Percentiles rank a stretch among this genome's conserved stretches.
These are phyloP conservation scores for Neomorphus geoffroyi DNA, from an alignment of 2,797 vertebrate species.

Conservation along the genomic window DNA sequence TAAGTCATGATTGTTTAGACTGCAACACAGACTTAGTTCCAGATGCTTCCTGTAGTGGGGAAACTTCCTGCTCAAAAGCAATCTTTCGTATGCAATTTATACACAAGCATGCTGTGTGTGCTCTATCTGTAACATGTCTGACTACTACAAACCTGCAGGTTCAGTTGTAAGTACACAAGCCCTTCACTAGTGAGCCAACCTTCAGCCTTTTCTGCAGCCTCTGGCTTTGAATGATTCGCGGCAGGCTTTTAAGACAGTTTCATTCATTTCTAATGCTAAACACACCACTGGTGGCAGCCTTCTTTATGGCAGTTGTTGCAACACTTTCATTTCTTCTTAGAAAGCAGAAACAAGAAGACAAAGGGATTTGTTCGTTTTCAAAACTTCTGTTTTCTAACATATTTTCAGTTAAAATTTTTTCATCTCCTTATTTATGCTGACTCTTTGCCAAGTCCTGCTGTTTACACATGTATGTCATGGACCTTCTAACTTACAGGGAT, in stretches of 20 bases:
- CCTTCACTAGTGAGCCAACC: not conserved
- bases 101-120: not conserved
- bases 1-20: not conserved
- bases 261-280: not conserved
- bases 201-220: not conserved
- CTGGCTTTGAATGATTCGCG: not conserved
- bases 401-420: not conserved
- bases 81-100: not conserved
- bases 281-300: not conserved
- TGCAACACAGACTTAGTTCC: not conserved
- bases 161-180: not conserved
- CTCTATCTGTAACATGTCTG: rapidly evolving
- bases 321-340: constrained; percentile 14
- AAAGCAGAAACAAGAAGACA: not conserved
- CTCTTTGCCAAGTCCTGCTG: not conserved
- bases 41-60: not conserved
- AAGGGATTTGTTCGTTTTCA: not conserved
- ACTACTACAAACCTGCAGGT: not conserved
- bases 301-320: not conserved
- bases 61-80: not conserved
- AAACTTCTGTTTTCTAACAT: not conserved
- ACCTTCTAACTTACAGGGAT: not conserved
- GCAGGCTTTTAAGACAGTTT: not conserved
- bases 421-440: not conserved
- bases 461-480: not conserved